phyloP scores from a whole-genome alignment of 2,888 invertebrate species.

The Seladonia tumulorum region DNA sequence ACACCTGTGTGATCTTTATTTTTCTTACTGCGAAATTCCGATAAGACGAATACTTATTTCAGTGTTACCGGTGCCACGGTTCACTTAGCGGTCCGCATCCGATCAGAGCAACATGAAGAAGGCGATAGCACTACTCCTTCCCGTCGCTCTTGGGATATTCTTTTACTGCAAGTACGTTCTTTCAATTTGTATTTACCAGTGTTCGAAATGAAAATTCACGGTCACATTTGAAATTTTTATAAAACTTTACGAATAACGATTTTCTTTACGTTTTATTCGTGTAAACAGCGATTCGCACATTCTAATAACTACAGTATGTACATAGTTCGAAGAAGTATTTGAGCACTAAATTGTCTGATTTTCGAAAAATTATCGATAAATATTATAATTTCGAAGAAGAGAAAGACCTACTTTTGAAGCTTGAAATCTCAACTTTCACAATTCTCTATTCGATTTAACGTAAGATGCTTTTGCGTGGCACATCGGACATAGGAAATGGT shows the following conservation, averaged over 20 bases:
- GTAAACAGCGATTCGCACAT: background rate
- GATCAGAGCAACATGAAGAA: conserved; percentile 29
- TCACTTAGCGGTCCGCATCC: background rate
- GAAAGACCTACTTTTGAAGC: background rate
- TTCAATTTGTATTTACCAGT: background rate
- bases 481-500: background rate
- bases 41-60: background rate
- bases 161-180: background rate
- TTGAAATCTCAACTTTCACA: background rate
- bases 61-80: background rate
- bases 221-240: background rate
- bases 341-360: background rate
- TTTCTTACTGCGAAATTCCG: background rate
- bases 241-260: background rate
- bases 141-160: conserved; percentile 1
- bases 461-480: too few relatives aligned
- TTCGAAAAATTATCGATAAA: background rate
- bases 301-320: too few relatives aligned
- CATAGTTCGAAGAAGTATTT: background rate
- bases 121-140: background rate
- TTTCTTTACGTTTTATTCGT: background rate
- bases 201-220: background rate
- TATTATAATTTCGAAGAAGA: background rate
- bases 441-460: background rate
- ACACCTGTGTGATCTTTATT: background rate